Percentiles rank a stretch among this genome's conserved stretches.
These are phyloP conservation scores for Cordylochernes scorpioides DNA, from an alignment of 2,888 invertebrate genomes.

Conservation along the genomic window DNA sequence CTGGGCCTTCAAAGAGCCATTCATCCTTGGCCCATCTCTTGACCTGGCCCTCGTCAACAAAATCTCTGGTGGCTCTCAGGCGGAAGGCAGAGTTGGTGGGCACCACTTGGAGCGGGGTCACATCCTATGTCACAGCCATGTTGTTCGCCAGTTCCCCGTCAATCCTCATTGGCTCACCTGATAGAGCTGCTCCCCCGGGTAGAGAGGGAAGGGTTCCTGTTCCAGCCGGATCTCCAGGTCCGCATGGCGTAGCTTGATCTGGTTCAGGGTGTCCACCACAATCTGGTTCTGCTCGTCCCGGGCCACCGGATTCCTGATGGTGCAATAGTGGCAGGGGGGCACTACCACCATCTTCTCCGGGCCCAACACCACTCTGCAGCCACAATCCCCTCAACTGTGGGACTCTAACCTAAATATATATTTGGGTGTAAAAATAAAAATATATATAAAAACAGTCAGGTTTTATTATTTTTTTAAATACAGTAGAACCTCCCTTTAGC, in stretches of 20 bases:
- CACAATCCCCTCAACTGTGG: too few species aligned
- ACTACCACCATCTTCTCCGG: constrained; percentile 26
- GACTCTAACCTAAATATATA: too few species aligned
- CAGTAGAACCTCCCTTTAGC: too few species aligned
- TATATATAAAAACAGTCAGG: too few species aligned
- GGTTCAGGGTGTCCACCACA: constrained; percentile 21
- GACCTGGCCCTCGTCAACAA: constrained; percentile 19
- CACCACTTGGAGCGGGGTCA: constrained; percentile 23
- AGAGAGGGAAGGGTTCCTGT: constrained; percentile 27
- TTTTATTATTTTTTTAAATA: too few species aligned
- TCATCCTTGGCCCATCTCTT: constrained; percentile 26
- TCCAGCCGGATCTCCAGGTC: constrained; percentile 26
- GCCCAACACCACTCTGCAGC: constrained; percentile 22
- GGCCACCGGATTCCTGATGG: constrained; percentile 25
- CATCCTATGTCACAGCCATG: constrained; percentile 15
- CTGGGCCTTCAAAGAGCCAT: constrained; percentile 27
- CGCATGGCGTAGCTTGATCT: constrained; percentile 24
- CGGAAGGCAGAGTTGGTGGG: constrained; percentile 25
- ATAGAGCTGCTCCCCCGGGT: constrained; percentile 23
- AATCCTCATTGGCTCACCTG: constrained; percentile 3
- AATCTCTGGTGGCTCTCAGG: constrained; percentile 23
- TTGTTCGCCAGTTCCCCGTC: background rate
- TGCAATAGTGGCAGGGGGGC: constrained; percentile 26
- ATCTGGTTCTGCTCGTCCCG: constrained; percentile 19
- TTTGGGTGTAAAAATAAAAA: too few species aligned